Base-by-base conservation (phyloP, 2,888 invertebrate genomes). In the Ophion slaviceki region DNA sequence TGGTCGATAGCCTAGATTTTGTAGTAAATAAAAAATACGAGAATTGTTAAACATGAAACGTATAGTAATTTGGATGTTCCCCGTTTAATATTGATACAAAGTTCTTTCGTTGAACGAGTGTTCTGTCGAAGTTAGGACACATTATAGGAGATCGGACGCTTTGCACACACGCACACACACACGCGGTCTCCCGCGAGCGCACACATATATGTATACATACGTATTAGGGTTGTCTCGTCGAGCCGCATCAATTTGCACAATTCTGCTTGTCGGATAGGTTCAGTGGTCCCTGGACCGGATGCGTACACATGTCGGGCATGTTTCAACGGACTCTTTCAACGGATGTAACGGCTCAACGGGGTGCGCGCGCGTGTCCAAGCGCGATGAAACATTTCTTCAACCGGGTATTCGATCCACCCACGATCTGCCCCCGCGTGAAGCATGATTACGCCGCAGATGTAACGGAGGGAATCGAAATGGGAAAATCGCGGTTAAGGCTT, bases 161-260 rank as follows among this genome's bases (percentile, higher is more conserved):
- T 53, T 53, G 17, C 17, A 17, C 14, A 17, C 53, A 53, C 17
- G 2, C 53, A 0, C 17, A 17, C 53, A 14, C 17, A 17, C 3
- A 14, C n/a, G n/a, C n/a, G n/a, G n/a, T n/a, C n/a, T n/a, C n/a
- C n/a, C n/a, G n/a, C n/a, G n/a, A n/a, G n/a, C n/a, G n/a, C 17
- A 24, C 24, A 24, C 36, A 68, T 14, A 70, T 47, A 47, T 17
- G 20, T 70, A 32, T 53, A 53, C 24, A 70, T 7, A 67, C 28
- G 24, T 57, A 70, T 28, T 71, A 70, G 82, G 81, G 87, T 82
- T 75, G 86, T 76, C 71, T 87, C 83, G 57, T 82, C 75, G 53
- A 71, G 47, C 75, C 53, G 66, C 62, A 67, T 80, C 84, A 86
- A 87, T 86, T 85, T 85, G 84, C 74, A 66, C 80, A 76, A 64